phyloP scores from a whole-genome alignment of 2,797 vertebrate genomes.

The Peromyscus eremicus region DNA sequence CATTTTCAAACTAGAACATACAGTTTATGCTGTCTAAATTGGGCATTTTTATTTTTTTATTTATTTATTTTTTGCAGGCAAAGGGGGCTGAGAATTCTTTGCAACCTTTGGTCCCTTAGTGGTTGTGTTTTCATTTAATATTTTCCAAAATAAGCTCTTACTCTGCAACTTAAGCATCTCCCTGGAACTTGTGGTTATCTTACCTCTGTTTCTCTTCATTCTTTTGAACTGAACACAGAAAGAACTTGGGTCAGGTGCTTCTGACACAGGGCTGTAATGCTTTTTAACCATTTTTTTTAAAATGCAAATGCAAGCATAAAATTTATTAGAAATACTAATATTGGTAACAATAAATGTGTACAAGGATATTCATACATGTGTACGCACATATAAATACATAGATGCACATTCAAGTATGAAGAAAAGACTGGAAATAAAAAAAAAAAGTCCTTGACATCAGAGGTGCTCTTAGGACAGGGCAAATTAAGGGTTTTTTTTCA shows the following conservation, averaged over 20 bases:
- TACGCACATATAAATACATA: not conserved
- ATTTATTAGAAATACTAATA: constrained; percentile 23
- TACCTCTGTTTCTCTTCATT: not conserved
- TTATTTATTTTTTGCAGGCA: constrained; percentile 36
- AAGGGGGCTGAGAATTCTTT: constrained; percentile 56
- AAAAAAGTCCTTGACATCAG: not conserved
- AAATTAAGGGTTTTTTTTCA: not conserved
- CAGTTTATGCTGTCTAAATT: constrained; percentile 55
- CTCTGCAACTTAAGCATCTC: not conserved
- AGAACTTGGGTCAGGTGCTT: not conserved
- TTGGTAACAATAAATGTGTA: not conserved
- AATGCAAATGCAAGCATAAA: not conserved
- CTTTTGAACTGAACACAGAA: constrained; percentile 26
- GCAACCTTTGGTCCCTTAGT: not conserved
- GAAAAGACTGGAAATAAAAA: not conserved
- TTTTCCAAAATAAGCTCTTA: not conserved
- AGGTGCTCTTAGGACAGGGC: not conserved
- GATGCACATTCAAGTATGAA: not conserved
- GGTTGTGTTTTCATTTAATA: not conserved
- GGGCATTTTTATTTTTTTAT: constrained; percentile 29
- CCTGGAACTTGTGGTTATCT: not conserved
- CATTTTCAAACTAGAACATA: constrained; percentile 54
- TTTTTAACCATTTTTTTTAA: not conserved
- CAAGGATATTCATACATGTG: not conserved
- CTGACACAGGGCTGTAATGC: not conserved